Evolutionary conservation across 2,113 vertebrate genomes (phyloP).

Genomic region (Podocnemis expansa): DNA sequence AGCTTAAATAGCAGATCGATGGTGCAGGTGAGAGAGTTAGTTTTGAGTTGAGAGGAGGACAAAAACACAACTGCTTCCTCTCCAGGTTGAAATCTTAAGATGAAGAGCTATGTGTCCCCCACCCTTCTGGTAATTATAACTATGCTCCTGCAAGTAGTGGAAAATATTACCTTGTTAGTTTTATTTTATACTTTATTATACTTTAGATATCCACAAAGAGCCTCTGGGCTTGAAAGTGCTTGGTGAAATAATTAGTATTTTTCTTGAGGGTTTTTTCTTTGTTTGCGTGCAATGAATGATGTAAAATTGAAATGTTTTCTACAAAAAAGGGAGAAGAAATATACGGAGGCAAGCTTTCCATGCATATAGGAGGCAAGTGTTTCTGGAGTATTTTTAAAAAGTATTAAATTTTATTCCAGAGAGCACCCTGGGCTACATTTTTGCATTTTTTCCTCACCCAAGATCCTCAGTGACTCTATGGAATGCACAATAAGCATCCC

Average conservation of each 20-base stretch:
- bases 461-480: background rate
- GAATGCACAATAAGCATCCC: background rate
- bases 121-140: background rate
- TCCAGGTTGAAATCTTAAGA: background rate
- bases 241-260: background rate
- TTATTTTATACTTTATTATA: background rate
- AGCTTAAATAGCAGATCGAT: background rate
- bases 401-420: background rate
- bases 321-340: background rate
- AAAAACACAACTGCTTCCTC: background rate
- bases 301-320: background rate
- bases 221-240: background rate
- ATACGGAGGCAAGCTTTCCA: background rate
- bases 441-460: background rate
- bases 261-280: rapidly evolving
- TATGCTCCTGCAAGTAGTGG: background rate
- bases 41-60: background rate
- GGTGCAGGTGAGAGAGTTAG: background rate
- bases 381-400: background rate
- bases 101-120: background rate
- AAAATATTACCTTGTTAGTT: background rate
- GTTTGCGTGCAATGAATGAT: background rate
- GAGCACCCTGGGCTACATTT: background rate
- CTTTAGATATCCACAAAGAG: background rate
- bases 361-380: background rate